A percentile compares a stretch with the other conserved stretches of the same genome.
phyloP scores from a whole-genome alignment of 1,140 invertebrate genomes.

The Cecropterus lyciades region DNA sequence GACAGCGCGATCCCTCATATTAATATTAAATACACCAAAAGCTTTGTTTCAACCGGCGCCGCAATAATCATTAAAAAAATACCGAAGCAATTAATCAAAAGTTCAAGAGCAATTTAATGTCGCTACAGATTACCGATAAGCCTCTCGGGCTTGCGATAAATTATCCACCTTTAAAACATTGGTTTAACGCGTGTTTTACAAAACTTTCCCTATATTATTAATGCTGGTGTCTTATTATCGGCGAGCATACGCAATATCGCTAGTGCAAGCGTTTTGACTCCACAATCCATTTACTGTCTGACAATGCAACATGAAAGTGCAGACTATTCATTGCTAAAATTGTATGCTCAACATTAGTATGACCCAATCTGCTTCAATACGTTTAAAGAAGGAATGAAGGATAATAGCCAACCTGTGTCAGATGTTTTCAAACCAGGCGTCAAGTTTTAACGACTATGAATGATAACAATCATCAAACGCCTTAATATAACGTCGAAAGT shows the following conservation, averaged over 20 bases:
- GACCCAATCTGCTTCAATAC: too few relatives aligned
- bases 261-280: too few relatives aligned
- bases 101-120: slow-evolving; percentile 53
- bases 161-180: slow-evolving; percentile 51
- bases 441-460: too few relatives aligned
- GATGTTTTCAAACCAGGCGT: too few relatives aligned
- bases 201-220: slow-evolving; percentile 32
- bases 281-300: too few relatives aligned
- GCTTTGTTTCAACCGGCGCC: not conserved
- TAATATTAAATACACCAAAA: slow-evolving; percentile 2
- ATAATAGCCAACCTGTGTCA: too few relatives aligned
- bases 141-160: slow-evolving; percentile 43
- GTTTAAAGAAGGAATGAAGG: too few relatives aligned
- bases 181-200: slow-evolving; percentile 43
- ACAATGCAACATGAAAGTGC: too few relatives aligned
- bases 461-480: too few relatives aligned
- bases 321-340: too few relatives aligned
- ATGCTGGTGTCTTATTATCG: slow-evolving; percentile 10
- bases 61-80: slow-evolving; percentile 34
- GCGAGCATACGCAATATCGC: not conserved
- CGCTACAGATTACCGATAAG: slow-evolving; percentile 56
- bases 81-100: slow-evolving; percentile 46
- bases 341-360: too few relatives aligned
- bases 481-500: too few relatives aligned
- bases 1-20: not conserved